Conservation (phyloP, 1,140 invertebrate genomes). For the Atta texana region DNA sequence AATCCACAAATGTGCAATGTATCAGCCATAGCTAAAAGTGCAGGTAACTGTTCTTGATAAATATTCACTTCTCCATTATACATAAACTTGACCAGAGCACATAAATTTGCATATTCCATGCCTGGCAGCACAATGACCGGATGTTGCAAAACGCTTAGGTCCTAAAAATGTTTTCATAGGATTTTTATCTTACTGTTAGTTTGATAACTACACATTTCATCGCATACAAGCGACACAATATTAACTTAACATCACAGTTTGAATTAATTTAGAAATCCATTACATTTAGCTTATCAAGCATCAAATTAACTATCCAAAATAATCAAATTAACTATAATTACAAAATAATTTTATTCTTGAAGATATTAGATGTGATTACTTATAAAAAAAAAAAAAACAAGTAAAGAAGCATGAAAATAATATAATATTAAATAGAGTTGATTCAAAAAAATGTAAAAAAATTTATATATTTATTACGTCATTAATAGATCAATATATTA, state of each 20-base stretch:
- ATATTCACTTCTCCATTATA: constrained; percentile 97
- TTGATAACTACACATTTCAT: neutral
- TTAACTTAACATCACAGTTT: neutral
- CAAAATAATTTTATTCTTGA: neutral
- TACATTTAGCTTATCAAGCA: neutral
- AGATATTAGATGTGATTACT: neutral
- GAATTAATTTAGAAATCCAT: constrained; percentile 23
- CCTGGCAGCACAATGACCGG: constrained; percentile 94
- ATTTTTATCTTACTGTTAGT: neutral
- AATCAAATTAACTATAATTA: too few relatives aligned
- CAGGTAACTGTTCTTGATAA: constrained; percentile 92
- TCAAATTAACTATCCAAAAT: constrained; percentile 8
- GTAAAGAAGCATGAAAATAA: neutral
- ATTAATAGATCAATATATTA: neutral
- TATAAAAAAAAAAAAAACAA: neutral
- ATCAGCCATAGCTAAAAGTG: constrained; percentile 93
- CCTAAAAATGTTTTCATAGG: constrained; percentile 85
- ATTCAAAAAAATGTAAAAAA: neutral
- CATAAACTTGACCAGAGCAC: constrained; percentile 95
- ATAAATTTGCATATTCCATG: constrained; percentile 92
- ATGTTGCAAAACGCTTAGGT: constrained; percentile 90
- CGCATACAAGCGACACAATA: neutral
- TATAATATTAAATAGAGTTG: neutral
- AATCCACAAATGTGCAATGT: constrained; percentile 94
- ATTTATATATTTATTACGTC: neutral